Base-by-base conservation (phyloP, 2,888 invertebrate genomes). In the Troides oblongomaculatus region DNA sequence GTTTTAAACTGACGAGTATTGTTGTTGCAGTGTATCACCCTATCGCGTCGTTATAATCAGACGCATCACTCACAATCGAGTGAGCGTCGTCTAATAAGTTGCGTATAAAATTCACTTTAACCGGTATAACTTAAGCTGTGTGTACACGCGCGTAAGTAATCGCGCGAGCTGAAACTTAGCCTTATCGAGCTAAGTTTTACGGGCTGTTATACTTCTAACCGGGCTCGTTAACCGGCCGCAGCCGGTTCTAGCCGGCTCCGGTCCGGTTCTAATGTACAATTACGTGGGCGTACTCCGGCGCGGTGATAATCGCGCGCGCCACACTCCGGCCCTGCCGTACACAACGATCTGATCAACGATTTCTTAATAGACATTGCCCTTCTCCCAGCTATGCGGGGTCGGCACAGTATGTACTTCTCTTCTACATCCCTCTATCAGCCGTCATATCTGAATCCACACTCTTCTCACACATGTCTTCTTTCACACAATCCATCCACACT, bases 261-360 rank as follows among this genome's bases (percentile, higher is more conserved):
- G 82, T 78, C 77, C 78, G 74, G 76, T 78, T 82, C 83, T 83
- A 84, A 81, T 82, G 76, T 74, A 77, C 74, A 78, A 79, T 80
- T 79, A 80, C 78, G 78, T 78, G 74, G 68, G 73, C 68, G 72
- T 74, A 75, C 72, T 76, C 72, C 73, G 75, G 75, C 73, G 71
- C 71, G 66, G 72, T 59, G 74, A 73, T 75, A 74, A 76, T 74
- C 74, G 73, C 72, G 72, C 39, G 70, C 39, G 62, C 67, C 71
- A 68, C 61, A 67, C 64, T 72, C 65, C 68, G 43, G 25, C 25
- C 23, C 62, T 70, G 62, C 58, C 71, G 62, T 68, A 72, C 69
- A 69, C 70, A 39, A 46, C 50, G 36, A 30, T 43, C 60, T 64
- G 50, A 53, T 65, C 0, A 0, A 21, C 1, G 1, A 21, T 21